Evolutionary conservation across 2,888 invertebrate species (phyloP).

Genomic region (Acanthosepion pharaonis): DNA sequence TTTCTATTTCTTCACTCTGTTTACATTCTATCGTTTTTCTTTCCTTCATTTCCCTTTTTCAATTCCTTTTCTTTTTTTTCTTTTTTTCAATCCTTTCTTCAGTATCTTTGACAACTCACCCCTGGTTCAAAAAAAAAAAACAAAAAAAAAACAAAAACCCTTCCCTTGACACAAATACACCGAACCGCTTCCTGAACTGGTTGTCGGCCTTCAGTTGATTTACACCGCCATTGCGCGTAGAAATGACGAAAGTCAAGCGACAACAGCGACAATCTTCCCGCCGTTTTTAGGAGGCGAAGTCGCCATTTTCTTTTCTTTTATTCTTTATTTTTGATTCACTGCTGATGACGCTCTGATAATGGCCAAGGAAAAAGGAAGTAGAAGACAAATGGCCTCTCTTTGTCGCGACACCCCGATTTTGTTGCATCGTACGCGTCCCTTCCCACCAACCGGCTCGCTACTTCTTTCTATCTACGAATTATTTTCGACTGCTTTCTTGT

Average conservation of each 20-base stretch:
- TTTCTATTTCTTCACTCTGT: too few relatives aligned
- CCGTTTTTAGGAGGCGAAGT: neutral
- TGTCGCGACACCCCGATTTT: neutral
- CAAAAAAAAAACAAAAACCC: neutral
- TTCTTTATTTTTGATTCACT: neutral
- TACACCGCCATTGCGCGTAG: neutral
- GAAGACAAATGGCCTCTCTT: neutral
- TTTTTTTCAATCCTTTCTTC: neutral
- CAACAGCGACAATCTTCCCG: neutral
- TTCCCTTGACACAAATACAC: neutral
- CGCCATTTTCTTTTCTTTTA: neutral
- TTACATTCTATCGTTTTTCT: too few relatives aligned
- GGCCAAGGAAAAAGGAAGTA: neutral
- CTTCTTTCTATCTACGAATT: too few relatives aligned
- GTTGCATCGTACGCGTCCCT: too few relatives aligned
- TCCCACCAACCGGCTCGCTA: neutral
- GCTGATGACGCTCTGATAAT: neutral
- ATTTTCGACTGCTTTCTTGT: too few relatives aligned
- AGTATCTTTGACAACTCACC: neutral
- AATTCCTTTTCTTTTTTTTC: neutral
- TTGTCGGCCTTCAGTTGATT: neutral
- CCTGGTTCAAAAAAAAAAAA: neutral
- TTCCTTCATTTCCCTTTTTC: too few relatives aligned
- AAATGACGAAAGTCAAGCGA: neutral
- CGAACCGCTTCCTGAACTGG: neutral